phyloP scores from a whole-genome alignment of 2,113 vertebrate genomes.

The Labrus mixtus region DNA sequence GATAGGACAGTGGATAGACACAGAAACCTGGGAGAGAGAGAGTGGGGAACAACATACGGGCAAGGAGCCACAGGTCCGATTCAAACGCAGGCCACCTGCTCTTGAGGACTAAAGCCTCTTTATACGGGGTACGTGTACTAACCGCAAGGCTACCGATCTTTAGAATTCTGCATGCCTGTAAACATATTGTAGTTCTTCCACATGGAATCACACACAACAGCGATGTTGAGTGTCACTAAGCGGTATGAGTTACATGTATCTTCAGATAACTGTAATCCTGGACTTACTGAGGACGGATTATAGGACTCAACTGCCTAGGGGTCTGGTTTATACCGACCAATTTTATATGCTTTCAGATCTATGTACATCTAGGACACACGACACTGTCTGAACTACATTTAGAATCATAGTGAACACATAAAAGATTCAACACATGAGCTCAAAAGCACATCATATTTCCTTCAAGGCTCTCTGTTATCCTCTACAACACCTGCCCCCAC shows the following conservation, averaged over 20 bases:
- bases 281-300: background rate
- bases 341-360: background rate
- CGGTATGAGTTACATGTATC: background rate
- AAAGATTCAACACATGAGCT: background rate
- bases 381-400: background rate
- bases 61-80: too few relatives aligned
- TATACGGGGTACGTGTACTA: too few relatives aligned
- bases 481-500: background rate
- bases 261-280: background rate
- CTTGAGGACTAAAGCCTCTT: too few relatives aligned
- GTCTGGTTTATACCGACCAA: background rate
- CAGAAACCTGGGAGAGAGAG: too few relatives aligned
- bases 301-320: too few relatives aligned
- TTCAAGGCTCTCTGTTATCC: background rate
- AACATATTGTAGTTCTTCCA: background rate
- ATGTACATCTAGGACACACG: background rate
- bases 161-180: background rate
- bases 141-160: too few relatives aligned
- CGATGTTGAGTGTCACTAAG: background rate
- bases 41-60: too few relatives aligned
- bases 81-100: too few relatives aligned
- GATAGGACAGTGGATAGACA: too few relatives aligned
- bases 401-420: background rate
- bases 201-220: background rate
- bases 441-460: background rate